Evolutionary conservation across 2,797 vertebrate species (phyloP).

Genomic region (Pseudomugil gertrudae): DNA sequence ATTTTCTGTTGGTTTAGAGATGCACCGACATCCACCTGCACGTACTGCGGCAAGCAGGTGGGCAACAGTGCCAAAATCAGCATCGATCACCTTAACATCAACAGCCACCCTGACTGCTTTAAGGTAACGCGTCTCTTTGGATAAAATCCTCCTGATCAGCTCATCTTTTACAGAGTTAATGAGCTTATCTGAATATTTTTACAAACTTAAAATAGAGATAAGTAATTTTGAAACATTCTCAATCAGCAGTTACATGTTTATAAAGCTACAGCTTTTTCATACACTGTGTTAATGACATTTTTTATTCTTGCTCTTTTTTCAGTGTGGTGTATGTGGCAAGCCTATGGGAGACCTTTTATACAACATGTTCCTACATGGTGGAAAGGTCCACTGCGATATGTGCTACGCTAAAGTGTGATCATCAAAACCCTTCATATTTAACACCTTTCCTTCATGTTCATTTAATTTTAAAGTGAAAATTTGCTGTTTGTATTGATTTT

Average conservation of each 20-base stretch:
- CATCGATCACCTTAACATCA: slow-evolving; percentile 92
- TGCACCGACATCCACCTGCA: slow-evolving; percentile 78
- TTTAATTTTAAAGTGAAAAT: slow-evolving; percentile 63
- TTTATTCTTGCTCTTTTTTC: slow-evolving; percentile 39
- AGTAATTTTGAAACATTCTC: too few species aligned
- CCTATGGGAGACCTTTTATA: slow-evolving; percentile 93
- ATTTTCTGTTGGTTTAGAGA: slow-evolving; percentile 36
- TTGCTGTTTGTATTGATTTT: slow-evolving; percentile 36
- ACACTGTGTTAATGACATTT: neutral
- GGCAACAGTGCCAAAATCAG: slow-evolving; percentile 90
- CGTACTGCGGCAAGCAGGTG: slow-evolving; percentile 87
- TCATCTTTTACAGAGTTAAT: neutral
- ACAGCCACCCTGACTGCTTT: slow-evolving; percentile 93
- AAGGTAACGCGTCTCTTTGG: slow-evolving; percentile 82
- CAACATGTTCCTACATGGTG: slow-evolving; percentile 90
- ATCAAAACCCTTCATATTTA: slow-evolving; percentile 31
- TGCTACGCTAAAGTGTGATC: slow-evolving; percentile 89
- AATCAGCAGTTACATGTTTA: neutral
- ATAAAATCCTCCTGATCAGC: neutral
- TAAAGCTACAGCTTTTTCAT: neutral
- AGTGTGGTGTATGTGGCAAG: slow-evolving; percentile 90
- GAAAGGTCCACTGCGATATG: slow-evolving; percentile 90
- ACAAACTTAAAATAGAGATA: neutral
- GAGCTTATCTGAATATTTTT: neutral
- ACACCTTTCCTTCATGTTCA: slow-evolving; percentile 33